phyloP scores from a whole-genome alignment of 2,113 vertebrate species.

The Leptocoma aspasia region DNA sequence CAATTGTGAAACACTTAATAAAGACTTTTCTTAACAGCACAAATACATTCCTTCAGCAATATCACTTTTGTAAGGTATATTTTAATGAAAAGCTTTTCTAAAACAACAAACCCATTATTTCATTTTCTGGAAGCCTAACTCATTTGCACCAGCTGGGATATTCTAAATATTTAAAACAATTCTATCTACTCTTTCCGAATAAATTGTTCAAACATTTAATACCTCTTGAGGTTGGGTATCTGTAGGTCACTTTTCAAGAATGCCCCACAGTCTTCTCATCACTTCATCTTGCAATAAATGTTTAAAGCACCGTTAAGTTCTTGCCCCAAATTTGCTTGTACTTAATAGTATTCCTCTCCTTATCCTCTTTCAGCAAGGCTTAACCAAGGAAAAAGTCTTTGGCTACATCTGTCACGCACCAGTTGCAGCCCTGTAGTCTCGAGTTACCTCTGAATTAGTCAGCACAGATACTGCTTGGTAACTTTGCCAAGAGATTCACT shows the following conservation, averaged over 20 bases:
- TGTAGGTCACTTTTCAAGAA: neutral
- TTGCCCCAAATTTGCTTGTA: neutral
- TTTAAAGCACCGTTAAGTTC: neutral
- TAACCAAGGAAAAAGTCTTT: neutral
- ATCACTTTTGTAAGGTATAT: neutral
- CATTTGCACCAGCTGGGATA: neutral
- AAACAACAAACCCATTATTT: neutral
- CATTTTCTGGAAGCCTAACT: neutral
- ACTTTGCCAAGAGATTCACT: neutral
- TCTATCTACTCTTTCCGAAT: neutral
- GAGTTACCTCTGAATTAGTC: neutral
- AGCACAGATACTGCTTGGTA: neutral
- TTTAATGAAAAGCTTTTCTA: neutral
- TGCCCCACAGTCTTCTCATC: neutral
- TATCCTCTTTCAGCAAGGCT: neutral
- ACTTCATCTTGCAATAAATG: neutral
- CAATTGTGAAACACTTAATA: neutral
- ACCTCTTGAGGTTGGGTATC: neutral
- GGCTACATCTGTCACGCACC: accelerated
- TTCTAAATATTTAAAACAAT: neutral
- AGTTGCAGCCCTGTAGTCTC: neutral
- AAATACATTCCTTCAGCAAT: neutral
- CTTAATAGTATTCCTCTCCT: neutral
- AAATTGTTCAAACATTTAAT: neutral
- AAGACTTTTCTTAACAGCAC: neutral